A percentile compares a stretch with the other conserved stretches of the same genome.
Evolutionary conservation across 2,113 vertebrate genomes (phyloP).

Genomic region (Tor tambroides): DNA sequence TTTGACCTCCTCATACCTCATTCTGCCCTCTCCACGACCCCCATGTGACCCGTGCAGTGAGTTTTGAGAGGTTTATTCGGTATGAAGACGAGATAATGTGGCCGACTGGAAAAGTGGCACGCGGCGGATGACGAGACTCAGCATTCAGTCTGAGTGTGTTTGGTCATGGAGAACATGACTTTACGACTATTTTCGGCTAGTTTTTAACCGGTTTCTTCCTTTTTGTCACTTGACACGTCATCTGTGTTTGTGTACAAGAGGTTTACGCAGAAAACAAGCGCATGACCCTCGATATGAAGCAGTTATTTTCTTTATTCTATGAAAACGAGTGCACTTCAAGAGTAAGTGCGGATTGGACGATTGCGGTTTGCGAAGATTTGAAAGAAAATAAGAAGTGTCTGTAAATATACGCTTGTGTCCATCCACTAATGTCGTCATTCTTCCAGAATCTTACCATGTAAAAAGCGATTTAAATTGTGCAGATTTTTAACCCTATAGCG

Average conservation of each 20-base stretch:
- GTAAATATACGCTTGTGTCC: neutral
- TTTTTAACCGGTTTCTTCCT: neutral
- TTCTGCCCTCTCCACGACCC: neutral
- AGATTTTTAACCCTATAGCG: neutral
- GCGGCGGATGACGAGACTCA: neutral
- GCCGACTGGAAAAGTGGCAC: neutral
- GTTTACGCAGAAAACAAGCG: neutral
- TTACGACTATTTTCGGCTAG: neutral
- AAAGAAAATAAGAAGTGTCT: neutral
- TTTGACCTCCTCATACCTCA: slow-evolving; percentile 29
- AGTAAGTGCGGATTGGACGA: neutral
- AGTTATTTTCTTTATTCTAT: slow-evolving; percentile 22
- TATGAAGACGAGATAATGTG: neutral
- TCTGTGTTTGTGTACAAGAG: neutral
- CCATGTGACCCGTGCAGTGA: neutral
- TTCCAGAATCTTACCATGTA: neutral
- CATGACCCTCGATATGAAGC: slow-evolving; percentile 59
- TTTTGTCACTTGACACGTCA: neutral
- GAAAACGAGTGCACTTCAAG: neutral
- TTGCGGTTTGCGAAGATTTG: neutral
- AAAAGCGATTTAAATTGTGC: neutral
- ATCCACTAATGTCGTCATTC: neutral
- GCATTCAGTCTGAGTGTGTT: neutral
- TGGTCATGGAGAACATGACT: neutral
- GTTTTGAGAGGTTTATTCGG: neutral